These are phyloP conservation scores for Cecropterus lyciades DNA, from an alignment of 1,140 invertebrate species.

Conservation along the genomic window DNA sequence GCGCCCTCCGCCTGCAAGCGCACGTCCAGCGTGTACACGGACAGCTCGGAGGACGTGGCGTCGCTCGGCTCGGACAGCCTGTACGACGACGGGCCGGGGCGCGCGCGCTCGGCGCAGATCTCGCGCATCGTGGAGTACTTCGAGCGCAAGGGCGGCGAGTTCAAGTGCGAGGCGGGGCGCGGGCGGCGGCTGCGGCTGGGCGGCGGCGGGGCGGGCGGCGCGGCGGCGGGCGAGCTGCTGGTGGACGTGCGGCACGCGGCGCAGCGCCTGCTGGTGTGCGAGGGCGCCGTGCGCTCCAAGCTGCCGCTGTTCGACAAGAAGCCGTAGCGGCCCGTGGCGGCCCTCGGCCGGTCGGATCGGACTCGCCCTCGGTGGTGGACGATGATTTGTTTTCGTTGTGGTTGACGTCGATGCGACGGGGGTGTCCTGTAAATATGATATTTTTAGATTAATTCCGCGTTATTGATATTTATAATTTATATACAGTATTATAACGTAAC, in stretches of 20 bases:
- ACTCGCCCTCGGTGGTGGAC: neutral
- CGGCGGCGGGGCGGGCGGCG: slow-evolving; percentile 44
- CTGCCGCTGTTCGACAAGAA: slow-evolving; percentile 94
- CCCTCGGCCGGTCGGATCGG: no score
- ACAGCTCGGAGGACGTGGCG: slow-evolving; percentile 93
- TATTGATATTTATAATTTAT: slow-evolving; percentile 67
- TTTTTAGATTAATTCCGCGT: slow-evolving; percentile 51
- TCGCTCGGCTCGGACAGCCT: slow-evolving; percentile 90
- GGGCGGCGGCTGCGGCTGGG: slow-evolving; percentile 54
- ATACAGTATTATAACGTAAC: slow-evolving; percentile 78
- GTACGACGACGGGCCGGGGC: slow-evolving; percentile 87
- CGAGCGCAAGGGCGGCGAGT: slow-evolving; percentile 87
- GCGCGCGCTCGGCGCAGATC: slow-evolving; percentile 88
- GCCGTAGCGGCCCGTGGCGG: slow-evolving; percentile 70
- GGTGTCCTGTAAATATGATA: slow-evolving; percentile 55
- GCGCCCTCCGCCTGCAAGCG: slow-evolving; percentile 86
- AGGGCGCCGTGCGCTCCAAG: slow-evolving; percentile 93
- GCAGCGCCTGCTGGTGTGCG: slow-evolving; percentile 88
- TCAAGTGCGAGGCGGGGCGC: slow-evolving; percentile 70
- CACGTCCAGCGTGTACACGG: slow-evolving; percentile 93
- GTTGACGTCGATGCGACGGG: slow-evolving; percentile 2
- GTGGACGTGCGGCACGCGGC: slow-evolving; percentile 54
- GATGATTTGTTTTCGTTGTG: slow-evolving; percentile 10
- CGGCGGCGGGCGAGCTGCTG: slow-evolving; percentile 18
- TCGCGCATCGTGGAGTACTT: slow-evolving; percentile 95